These are phyloP conservation scores for Xyliphius kryptos DNA, from an alignment of 2,113 vertebrate species.

Conservation along the genomic window DNA sequence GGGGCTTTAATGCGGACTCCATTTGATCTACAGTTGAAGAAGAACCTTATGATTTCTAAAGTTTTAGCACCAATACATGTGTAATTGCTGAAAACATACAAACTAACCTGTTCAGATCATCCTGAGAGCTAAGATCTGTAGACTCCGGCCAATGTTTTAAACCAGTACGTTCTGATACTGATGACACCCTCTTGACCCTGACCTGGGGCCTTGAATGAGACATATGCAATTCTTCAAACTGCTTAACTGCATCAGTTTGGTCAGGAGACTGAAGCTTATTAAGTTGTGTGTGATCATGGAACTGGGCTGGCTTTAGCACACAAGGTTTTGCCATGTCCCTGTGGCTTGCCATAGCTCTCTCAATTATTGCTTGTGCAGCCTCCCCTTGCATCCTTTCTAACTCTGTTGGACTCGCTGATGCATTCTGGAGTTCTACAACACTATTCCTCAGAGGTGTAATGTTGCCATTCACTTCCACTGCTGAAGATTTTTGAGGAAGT, in stretches of 20 bases:
- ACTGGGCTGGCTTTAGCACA: conserved; percentile 31
- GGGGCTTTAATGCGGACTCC: conserved; percentile 75
- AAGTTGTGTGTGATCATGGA: conserved; percentile 29
- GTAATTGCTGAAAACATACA: too few species aligned
- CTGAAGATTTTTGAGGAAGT: conserved; percentile 15
- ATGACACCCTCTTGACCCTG: conserved; percentile 59
- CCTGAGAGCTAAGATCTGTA: conserved; percentile 28
- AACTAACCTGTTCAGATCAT: conserved; percentile 48
- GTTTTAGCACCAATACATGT: too few species aligned
- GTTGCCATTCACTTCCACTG: too few species aligned
- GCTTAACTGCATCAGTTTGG: too few species aligned
- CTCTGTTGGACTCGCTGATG: conserved; percentile 15
- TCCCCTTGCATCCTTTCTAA: conserved; percentile 7
- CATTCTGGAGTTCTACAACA: conserved; percentile 12
- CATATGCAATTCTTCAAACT: too few species aligned
- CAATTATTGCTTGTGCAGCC: conserved; percentile 54
- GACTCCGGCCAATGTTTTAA: conserved; percentile 59
- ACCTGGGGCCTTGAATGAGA: conserved; percentile 47
- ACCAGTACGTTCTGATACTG: conserved; percentile 44
- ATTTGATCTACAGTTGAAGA: conserved; percentile 49
- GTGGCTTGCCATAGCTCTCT: conserved; percentile 53
- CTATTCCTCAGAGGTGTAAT: neutral
- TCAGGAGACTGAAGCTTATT: conserved; percentile 36
- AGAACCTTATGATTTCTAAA: neutral
- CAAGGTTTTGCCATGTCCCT: conserved; percentile 24